Conservation (phyloP, 2,888 invertebrate genomes). For the Cryptus viduatorius region DNA sequence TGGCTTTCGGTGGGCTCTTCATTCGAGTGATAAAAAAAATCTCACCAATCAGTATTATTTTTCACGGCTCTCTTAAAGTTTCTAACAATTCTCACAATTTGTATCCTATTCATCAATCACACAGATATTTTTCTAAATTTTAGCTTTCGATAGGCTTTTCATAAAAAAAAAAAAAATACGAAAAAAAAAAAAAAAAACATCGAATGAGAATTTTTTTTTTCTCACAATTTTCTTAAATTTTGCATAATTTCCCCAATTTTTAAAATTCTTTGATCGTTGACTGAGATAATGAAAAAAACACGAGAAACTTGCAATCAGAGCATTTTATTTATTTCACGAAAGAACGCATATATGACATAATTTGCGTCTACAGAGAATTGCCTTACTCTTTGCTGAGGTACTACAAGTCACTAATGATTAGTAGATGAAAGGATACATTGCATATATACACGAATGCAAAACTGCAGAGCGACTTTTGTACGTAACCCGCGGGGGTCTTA, state of each 20-base stretch:
- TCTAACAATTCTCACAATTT: neutral
- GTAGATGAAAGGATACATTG: neutral
- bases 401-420: constrained; percentile 2
- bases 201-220: too few relatives aligned
- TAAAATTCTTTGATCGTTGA: too few relatives aligned
- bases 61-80: neutral
- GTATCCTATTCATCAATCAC: neutral
- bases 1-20: constrained; percentile 31
- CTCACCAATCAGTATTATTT: constrained; percentile 15
- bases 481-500: neutral
- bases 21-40: constrained; percentile 33
- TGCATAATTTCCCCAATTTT: too few relatives aligned
- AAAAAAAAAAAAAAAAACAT: too few relatives aligned
- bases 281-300: too few relatives aligned
- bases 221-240: too few relatives aligned
- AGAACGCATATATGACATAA: neutral
- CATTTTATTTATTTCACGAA: neutral
- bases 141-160: too few relatives aligned
- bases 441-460: neutral
- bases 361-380: neutral
- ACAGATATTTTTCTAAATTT: neutral
- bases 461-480: neutral
- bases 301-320: too few relatives aligned
- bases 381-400: neutral
- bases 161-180: too few relatives aligned